Evolutionary conservation across 2,888 invertebrate species (phyloP).

Genomic region (Drosophila kanekoi): DNA sequence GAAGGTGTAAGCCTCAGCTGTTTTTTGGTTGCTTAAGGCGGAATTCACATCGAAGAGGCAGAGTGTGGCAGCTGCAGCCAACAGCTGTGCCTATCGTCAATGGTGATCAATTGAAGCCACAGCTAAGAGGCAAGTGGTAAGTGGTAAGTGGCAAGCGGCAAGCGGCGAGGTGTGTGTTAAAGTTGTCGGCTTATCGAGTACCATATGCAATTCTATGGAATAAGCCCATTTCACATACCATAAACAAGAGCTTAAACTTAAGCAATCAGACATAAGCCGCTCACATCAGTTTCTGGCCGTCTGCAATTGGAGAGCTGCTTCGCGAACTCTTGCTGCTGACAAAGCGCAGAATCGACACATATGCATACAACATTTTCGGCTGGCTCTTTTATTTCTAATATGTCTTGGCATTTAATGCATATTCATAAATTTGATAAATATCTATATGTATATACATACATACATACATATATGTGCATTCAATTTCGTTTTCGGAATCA

Average conservation of each 20-base stretch:
- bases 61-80: slow-evolving; percentile 42
- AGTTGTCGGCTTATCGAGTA: slow-evolving; percentile 42
- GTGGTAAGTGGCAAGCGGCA: slow-evolving; percentile 29
- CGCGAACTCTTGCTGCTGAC: slow-evolving; percentile 61
- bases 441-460: slow-evolving; percentile 19
- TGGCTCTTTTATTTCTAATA: slow-evolving; percentile 59
- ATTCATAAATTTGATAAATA: slow-evolving; percentile 37
- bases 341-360: slow-evolving; percentile 43
- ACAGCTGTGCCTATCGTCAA: slow-evolving; percentile 52
- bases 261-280: slow-evolving; percentile 43
- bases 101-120: slow-evolving; percentile 64
- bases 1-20: slow-evolving; percentile 39
- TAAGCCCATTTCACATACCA: slow-evolving; percentile 56
- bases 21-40: slow-evolving; percentile 30
- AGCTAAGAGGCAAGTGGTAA: slow-evolving; percentile 31
- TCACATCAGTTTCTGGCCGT: slow-evolving; percentile 34
- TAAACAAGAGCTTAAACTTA: slow-evolving; percentile 64
- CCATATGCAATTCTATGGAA: slow-evolving; percentile 59
- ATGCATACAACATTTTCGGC: slow-evolving; percentile 19
- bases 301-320: slow-evolving; percentile 57
- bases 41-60: slow-evolving; percentile 20
- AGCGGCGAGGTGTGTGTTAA: neutral
- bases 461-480: slow-evolving; percentile 55
- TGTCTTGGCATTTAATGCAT: slow-evolving; percentile 43
- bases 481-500: slow-evolving; percentile 78